phyloP scores from a whole-genome alignment of 2,797 vertebrate genomes.

The Dromococcyx pavoninus region DNA sequence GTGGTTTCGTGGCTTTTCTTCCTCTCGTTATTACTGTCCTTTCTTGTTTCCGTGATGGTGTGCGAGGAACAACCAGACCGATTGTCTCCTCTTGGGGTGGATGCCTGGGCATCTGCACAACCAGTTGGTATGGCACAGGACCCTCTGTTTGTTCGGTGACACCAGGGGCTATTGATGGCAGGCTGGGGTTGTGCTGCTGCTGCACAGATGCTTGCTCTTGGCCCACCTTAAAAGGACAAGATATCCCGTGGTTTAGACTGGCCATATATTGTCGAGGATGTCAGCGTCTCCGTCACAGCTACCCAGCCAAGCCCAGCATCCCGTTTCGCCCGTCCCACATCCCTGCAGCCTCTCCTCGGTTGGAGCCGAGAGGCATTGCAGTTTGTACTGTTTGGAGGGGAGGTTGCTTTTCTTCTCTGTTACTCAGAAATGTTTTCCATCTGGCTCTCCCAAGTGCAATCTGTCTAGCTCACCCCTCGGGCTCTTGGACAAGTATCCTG shows the following conservation, averaged over 20 bases:
- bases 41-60: conserved; percentile 54
- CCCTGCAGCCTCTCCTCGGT: background rate
- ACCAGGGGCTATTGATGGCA: conserved; percentile 56
- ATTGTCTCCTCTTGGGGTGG: conserved; percentile 19
- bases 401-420: background rate
- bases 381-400: background rate
- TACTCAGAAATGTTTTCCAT: conserved; percentile 35
- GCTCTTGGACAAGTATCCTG: background rate
- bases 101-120: conserved; percentile 47
- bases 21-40: conserved; percentile 23
- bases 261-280: conserved; percentile 49
- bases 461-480: background rate
- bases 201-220: conserved; percentile 62
- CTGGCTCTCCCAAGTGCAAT: background rate
- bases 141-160: conserved; percentile 24
- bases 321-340: fast-evolving
- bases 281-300: conserved; percentile 53
- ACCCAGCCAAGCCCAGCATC: background rate
- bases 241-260: conserved; percentile 44
- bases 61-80: conserved; percentile 7
- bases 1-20: conserved; percentile 60
- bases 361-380: background rate
- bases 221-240: conserved; percentile 71
- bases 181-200: conserved; percentile 33
- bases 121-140: conserved; percentile 45